A percentile compares a stretch with the other conserved stretches of the same genome.
Conservation (phyloP, 2,888 invertebrate genomes). For the Clistopyga incitator region DNA sequence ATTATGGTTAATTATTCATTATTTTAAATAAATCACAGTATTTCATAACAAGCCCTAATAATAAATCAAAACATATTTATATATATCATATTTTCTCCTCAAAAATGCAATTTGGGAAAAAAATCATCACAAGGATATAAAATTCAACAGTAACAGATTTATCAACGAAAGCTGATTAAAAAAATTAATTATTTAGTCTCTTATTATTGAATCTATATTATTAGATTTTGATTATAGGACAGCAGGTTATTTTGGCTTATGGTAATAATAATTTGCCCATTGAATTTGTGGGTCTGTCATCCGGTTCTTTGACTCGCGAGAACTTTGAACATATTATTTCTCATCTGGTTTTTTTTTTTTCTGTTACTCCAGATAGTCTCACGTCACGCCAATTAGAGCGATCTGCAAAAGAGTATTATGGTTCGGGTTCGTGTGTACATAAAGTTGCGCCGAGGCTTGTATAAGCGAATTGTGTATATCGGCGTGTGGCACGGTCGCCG, state of each 20-base stretch:
- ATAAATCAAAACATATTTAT: no score
- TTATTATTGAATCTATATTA: no score
- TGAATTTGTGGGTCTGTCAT: neutral
- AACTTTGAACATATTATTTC: conserved; percentile 18
- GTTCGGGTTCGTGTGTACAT: neutral
- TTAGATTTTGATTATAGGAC: neutral
- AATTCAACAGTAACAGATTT: no score
- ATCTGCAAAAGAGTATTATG: conserved; percentile 11
- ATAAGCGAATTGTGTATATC: conserved; percentile 29
- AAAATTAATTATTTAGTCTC: no score
- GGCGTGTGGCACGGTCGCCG: conserved; percentile 38
- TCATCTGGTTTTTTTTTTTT: conserved; percentile 31
- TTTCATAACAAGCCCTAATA: no score
- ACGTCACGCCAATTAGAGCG: conserved; percentile 60
- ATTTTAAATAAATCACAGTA: no score
- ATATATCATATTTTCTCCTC: no score
- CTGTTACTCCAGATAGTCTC: conserved; percentile 45
- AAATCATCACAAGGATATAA: no score
- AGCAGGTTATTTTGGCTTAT: neutral
- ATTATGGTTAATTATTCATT: no score
- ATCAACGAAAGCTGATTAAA: no score
- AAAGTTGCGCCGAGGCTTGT: conserved; percentile 3
- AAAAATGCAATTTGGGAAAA: no score
- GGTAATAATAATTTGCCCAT: neutral
- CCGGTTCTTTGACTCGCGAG: neutral